Evolutionary conservation across 2,888 invertebrate species (phyloP).

Genomic region (Pyrochroa serraticornis): DNA sequence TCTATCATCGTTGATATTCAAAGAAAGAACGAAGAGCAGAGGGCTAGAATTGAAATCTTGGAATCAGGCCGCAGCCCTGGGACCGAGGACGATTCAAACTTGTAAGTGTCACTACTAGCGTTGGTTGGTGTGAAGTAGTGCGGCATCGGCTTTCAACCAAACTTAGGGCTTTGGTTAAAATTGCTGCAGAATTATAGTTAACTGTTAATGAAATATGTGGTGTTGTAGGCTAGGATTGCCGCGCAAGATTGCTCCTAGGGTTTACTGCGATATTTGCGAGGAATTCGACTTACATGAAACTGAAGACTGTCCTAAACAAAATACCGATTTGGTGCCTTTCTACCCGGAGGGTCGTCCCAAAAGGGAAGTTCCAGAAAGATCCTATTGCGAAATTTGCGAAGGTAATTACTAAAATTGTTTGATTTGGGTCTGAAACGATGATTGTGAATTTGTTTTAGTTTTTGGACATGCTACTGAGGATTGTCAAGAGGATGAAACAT

Average conservation of each 20-base stretch:
- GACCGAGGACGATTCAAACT: constrained; percentile 54
- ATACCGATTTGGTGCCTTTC: constrained; percentile 62
- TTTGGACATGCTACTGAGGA: constrained; percentile 88
- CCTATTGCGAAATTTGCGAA: constrained; percentile 94
- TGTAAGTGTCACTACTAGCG: constrained; percentile 51
- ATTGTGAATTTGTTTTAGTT: constrained; percentile 66
- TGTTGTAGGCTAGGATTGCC: constrained; percentile 45
- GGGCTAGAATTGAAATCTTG: constrained; percentile 78
- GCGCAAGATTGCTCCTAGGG: constrained; percentile 68
- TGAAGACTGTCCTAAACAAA: constrained; percentile 93
- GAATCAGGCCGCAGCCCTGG: constrained; percentile 66
- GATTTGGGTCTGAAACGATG: background rate
- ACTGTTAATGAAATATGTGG: too few species aligned
- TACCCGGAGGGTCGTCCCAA: constrained; percentile 35
- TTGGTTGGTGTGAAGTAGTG: too few species aligned
- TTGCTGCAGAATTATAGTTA: too few species aligned
- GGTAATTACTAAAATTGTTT: constrained; percentile 60
- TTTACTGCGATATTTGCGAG: constrained; percentile 98
- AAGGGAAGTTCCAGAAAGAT: constrained; percentile 60
- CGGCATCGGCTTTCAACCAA: too few species aligned
- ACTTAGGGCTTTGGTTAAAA: too few species aligned
- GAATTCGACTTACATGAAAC: constrained; percentile 96
- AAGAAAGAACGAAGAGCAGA: constrained; percentile 85
- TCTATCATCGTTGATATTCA: constrained; percentile 97
- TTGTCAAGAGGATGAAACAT: constrained; percentile 87